phyloP scores from a whole-genome alignment of 2,888 invertebrate genomes.

The Latrodectus hesperus region DNA sequence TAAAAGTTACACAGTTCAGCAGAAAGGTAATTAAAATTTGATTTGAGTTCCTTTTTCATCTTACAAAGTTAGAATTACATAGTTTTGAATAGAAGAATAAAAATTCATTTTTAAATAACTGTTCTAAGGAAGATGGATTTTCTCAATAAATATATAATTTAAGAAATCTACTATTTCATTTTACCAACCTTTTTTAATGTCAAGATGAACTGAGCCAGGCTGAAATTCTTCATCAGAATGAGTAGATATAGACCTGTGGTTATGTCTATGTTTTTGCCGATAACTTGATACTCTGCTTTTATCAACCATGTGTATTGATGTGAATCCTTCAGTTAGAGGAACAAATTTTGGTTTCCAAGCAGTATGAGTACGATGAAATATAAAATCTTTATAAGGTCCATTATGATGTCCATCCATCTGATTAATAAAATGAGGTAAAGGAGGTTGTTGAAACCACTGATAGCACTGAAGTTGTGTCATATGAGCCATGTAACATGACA shows the following conservation, averaged over 20 bases:
- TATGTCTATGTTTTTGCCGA: slow-evolving; percentile 43
- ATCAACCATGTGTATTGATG: slow-evolving; percentile 80
- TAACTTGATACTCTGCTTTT: slow-evolving; percentile 71
- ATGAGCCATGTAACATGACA: slow-evolving; percentile 95
- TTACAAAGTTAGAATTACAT: no score
- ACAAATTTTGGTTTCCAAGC: slow-evolving; percentile 83
- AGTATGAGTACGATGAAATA: slow-evolving; percentile 52
- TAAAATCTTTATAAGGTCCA: slow-evolving; percentile 72
- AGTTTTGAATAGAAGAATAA: no score
- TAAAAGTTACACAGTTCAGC: no score
- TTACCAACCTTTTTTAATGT: slow-evolving; percentile 55
- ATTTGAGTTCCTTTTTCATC: no score
- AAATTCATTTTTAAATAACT: no score
- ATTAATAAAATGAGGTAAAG: slow-evolving; percentile 71
- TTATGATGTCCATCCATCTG: slow-evolving; percentile 54
- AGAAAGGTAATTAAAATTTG: no score
- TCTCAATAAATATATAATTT: not conserved
- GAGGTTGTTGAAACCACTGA: slow-evolving; percentile 74
- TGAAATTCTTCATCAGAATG: slow-evolving; percentile 73
- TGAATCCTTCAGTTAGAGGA: slow-evolving; percentile 81
- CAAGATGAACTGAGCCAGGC: slow-evolving; percentile 69
- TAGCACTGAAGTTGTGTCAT: slow-evolving; percentile 82
- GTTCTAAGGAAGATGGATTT: not conserved
- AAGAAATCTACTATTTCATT: not conserved
- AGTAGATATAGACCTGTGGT: slow-evolving; percentile 72